These are phyloP conservation scores for Perca flavescens DNA, from an alignment of 2,113 vertebrate species.

Conservation along the genomic window DNA sequence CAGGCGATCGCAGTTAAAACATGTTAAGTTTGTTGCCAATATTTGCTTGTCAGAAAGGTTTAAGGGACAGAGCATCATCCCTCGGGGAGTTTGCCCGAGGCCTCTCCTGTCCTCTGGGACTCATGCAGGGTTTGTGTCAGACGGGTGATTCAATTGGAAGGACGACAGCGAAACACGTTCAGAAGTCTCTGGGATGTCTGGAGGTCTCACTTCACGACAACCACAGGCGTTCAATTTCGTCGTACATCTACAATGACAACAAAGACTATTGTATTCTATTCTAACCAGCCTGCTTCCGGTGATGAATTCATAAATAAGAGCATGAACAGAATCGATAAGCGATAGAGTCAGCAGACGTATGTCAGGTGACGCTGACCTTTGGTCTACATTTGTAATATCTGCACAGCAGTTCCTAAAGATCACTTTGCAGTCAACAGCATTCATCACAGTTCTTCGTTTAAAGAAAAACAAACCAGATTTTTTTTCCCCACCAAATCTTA, in stretches of 20 bases:
- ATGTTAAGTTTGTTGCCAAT: not conserved
- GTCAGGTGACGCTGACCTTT: slow-evolving; percentile 21
- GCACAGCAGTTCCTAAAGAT: not conserved
- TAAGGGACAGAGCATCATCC: slow-evolving; percentile 13
- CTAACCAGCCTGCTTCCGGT: not conserved
- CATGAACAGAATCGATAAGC: not conserved
- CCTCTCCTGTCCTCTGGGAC: slow-evolving; percentile 20
- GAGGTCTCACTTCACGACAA: slow-evolving; percentile 1
- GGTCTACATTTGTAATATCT: not conserved
- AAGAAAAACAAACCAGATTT: too few relatives aligned
- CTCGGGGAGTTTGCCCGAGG: slow-evolving; percentile 29
- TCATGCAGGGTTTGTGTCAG: slow-evolving; percentile 29
- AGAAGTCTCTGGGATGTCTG: not conserved
- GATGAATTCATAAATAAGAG: not conserved
- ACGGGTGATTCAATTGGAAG: not conserved
- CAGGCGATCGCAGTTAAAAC: not conserved
- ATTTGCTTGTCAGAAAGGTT: slow-evolving; percentile 45
- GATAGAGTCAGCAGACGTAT: not conserved
- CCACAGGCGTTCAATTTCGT: too few relatives aligned
- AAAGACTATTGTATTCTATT: too few relatives aligned
- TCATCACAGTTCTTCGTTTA: too few relatives aligned
- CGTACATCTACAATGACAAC: too few relatives aligned
- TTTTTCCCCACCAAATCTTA: too few relatives aligned
- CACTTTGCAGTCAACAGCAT: not conserved
- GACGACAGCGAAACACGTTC: not conserved